Conservation (phyloP, 2,888 invertebrate genomes). For the Lysandra bellargus region DNA sequence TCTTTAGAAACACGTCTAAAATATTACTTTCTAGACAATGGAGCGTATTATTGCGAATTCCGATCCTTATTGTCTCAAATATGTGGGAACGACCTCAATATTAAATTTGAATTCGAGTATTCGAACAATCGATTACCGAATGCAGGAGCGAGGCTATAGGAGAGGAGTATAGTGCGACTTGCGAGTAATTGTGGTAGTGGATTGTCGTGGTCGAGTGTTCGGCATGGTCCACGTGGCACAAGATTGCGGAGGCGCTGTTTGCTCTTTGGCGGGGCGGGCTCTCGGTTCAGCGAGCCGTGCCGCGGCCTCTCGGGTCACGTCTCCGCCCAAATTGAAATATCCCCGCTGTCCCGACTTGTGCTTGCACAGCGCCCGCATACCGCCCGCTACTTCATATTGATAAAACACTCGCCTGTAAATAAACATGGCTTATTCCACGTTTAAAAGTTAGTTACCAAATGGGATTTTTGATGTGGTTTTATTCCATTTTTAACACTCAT, state of each 20-base stretch:
- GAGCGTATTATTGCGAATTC: conserved; percentile 38
- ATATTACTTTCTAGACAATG: conserved; percentile 31
- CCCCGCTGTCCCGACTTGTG: conserved; percentile 61
- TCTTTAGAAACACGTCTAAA: conserved; percentile 23
- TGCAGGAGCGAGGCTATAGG: conserved; percentile 33
- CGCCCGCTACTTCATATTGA: conserved; percentile 48
- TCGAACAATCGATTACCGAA: conserved; percentile 40
- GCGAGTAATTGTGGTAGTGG: conserved; percentile 69
- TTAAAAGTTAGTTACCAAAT: not conserved
- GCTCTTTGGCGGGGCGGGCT: conserved; percentile 77
- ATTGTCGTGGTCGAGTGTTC: conserved; percentile 73
- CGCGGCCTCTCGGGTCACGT: conserved; percentile 76
- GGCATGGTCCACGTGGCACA: conserved; percentile 76
- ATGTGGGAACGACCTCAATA: conserved; percentile 38
- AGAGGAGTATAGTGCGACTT: conserved; percentile 54
- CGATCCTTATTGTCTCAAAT: conserved; percentile 39
- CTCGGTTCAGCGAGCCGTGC: conserved; percentile 78
- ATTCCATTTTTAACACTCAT: not conserved
- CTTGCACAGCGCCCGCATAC: conserved; percentile 48
- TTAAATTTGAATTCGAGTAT: conserved; percentile 39
- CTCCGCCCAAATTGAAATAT: conserved; percentile 79
- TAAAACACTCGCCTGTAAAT: conserved; percentile 40
- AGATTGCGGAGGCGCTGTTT: conserved; percentile 79
- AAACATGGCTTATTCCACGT: not conserved
- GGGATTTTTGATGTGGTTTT: not conserved